Evolutionary conservation across 1,140 invertebrate genomes (phyloP).

Genomic region (Calosoma granatense): DNA sequence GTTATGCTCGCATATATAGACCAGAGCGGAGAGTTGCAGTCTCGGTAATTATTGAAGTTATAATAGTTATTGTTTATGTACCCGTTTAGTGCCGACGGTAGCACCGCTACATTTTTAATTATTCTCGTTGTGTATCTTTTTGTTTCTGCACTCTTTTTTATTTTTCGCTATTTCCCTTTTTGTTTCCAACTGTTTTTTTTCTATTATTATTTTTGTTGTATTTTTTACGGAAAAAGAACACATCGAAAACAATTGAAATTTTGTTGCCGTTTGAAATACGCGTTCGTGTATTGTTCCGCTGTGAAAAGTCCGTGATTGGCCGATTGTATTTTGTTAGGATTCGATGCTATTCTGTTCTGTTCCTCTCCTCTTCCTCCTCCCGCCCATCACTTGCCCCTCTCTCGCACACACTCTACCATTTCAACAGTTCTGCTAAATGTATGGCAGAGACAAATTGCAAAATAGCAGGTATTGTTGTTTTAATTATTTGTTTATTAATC

Average conservation of each 20-base stretch:
- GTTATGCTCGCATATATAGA: no score
- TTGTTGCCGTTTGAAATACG: background rate
- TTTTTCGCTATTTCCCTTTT: background rate
- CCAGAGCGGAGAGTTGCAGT: no score
- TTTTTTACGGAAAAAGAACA: background rate
- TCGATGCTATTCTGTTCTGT: no score
- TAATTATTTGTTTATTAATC: no score
- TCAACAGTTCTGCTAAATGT: no score
- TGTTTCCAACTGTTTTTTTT: no score
- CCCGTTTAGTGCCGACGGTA: background rate
- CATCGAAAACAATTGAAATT: constrained; percentile 6
- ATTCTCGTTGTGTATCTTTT: background rate
- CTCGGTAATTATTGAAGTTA: background rate
- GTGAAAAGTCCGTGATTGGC: constrained; percentile 1
- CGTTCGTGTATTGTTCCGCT: background rate
- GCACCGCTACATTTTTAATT: background rate
- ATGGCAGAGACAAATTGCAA: no score
- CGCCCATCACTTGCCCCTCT: no score
- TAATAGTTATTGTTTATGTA: background rate
- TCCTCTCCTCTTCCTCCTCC: no score
- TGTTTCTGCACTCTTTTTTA: background rate
- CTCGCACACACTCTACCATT: no score
- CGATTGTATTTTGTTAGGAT: constrained; percentile 3
- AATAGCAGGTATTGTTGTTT: no score
- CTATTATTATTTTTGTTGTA: background rate